phyloP scores from a whole-genome alignment of 2,888 invertebrate genomes.

The Caprella mutica region DNA sequence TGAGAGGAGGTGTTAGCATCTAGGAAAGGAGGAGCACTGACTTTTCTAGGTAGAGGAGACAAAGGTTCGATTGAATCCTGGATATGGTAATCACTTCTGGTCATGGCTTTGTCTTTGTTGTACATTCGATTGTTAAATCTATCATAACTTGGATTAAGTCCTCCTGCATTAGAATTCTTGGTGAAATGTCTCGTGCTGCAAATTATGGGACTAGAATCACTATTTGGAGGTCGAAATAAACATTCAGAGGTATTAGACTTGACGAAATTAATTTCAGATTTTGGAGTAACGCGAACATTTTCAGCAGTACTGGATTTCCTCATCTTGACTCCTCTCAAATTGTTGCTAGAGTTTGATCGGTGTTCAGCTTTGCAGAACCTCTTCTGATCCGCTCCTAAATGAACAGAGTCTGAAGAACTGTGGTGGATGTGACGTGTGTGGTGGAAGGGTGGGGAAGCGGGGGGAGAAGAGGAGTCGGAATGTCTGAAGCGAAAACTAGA shows the following conservation, averaged over 20 bases:
- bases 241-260: constrained; percentile 34
- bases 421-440: constrained; percentile 9
- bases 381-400: constrained; percentile 27
- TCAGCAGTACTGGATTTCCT: constrained; percentile 31
- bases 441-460: constrained; percentile 4
- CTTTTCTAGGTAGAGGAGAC: constrained; percentile 28
- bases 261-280: constrained; percentile 23
- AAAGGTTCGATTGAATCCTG: constrained; percentile 25
- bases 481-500: neutral
- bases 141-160: neutral
- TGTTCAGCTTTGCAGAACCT: constrained; percentile 28
- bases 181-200: neutral
- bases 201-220: neutral
- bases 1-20: neutral
- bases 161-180: too few relatives aligned
- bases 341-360: constrained; percentile 16
- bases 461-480: constrained; percentile 5
- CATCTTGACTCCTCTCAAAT: constrained; percentile 21
- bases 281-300: constrained; percentile 28
- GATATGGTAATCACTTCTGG: constrained; percentile 31
- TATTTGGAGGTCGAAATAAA: constrained; percentile 18
- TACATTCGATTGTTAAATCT: constrained; percentile 24
- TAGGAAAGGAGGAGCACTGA: constrained; percentile 28
- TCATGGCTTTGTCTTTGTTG: constrained; percentile 24
- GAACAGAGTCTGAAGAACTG: constrained; percentile 27